These are phyloP conservation scores for Trialeurodes vaporariorum DNA, from an alignment of 1,140 invertebrate genomes.

Conservation along the genomic window DNA sequence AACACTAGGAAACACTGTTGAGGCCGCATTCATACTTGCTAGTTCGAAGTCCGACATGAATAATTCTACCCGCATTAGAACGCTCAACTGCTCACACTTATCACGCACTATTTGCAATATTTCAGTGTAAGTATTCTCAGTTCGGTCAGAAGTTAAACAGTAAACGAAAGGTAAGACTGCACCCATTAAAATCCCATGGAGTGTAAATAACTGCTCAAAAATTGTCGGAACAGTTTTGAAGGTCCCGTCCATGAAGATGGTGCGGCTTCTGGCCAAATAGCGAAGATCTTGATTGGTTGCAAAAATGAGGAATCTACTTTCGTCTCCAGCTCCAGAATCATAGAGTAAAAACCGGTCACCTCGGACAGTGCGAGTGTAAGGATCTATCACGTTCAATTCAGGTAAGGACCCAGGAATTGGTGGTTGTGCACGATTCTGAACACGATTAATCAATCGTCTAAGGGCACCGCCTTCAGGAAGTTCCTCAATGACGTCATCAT, in stretches of 20 bases:
- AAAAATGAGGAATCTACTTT: not conserved
- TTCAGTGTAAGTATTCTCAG: not conserved
- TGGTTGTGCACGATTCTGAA: no score
- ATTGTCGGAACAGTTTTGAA: not conserved
- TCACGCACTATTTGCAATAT: not conserved
- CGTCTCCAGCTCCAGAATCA: no score
- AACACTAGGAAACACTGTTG: not conserved
- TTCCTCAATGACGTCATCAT: no score
- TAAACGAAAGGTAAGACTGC: not conserved
- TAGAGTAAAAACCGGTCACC: no score
- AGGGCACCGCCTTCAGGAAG: no score
- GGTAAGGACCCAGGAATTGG: no score
- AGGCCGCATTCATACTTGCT: not conserved
- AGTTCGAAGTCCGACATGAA: not conserved
- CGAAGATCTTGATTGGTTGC: not conserved
- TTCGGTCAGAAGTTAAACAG: not conserved
- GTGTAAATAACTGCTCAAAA: not conserved
- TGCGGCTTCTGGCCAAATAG: not conserved
- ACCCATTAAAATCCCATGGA: not conserved
- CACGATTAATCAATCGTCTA: no score
- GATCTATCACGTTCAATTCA: no score
- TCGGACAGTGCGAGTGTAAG: no score
- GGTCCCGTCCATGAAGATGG: not conserved
- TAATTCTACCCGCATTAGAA: not conserved
- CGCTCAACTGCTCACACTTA: not conserved